Evolutionary conservation across 2,888 invertebrate species (phyloP), one percentile per base, ranked within the genome.

Genomic region (Aphidoletes aphidimyza): DNA sequence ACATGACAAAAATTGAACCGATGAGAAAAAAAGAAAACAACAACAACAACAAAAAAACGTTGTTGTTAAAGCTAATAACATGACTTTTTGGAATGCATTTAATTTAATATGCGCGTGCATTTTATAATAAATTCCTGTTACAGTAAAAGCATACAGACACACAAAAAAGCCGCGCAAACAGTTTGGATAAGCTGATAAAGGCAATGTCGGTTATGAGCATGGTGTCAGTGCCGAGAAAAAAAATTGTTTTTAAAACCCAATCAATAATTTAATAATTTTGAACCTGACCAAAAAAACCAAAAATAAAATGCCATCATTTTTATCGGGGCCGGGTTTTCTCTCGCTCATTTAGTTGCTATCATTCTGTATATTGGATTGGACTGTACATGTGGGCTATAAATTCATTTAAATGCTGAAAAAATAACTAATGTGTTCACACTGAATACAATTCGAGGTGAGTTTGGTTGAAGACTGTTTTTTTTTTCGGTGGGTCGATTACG

Each of bases 1-100:
- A 69, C 69, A 69, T 69, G 69, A 69, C 30, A 69, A 26, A 69
- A 26, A 69, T 30, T 69, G 26, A 30, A n/a, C n/a, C n/a, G n/a
- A n/a, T n/a, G n/a, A n/a, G n/a, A n/a, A n/a, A n/a, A n/a, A n/a
- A n/a, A n/a, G n/a, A n/a, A n/a, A n/a, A n/a, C n/a, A n/a, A n/a
- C n/a, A n/a, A n/a, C n/a, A n/a, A n/a, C n/a, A n/a, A n/a, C n/a
- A n/a, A n/a, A n/a, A 69, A 69, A 69, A 69, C n/a, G n/a, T n/a
- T n/a, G n/a, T n/a, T 69, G 69, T 30, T 30, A 69, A 69, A 69
- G 30, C 69, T 30, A 69, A 69, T 30, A 69, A 69, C 34, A 69
- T 69, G 69, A 69, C 69, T 69, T 69, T 30, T 69, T 30, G 69
- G 69, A 69, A 69, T 69, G 69, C 69, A 69, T 54, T 54, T 54